These are phyloP conservation scores for Bujurquina vittata DNA, from an alignment of 2,113 vertebrate species.

Conservation along the genomic window DNA sequence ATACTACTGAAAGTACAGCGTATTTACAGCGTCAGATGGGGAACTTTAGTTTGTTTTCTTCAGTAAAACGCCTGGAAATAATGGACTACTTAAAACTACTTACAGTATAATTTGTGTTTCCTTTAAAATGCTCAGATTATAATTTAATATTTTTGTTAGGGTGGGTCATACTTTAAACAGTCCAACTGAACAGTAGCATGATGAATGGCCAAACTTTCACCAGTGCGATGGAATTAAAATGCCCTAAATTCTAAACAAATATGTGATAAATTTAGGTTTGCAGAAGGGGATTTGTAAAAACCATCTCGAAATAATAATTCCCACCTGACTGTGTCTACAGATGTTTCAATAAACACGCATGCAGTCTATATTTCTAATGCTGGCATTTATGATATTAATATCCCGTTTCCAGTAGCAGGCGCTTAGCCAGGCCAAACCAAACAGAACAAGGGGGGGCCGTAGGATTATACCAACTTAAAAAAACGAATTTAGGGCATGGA, in stretches of 20 bases:
- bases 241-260: background rate
- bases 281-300: background rate
- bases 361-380: background rate
- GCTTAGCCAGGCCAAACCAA: constrained; percentile 54
- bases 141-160: background rate
- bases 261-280: background rate
- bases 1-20: background rate
- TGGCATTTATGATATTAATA: constrained; percentile 5
- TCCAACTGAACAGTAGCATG: background rate
- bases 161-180: no score
- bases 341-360: background rate
- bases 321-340: background rate
- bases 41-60: background rate
- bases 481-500: constrained; percentile 62
- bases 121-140: background rate
- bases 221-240: background rate
- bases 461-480: constrained; percentile 63
- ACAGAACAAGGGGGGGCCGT: constrained; percentile 40
- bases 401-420: constrained; percentile 41
- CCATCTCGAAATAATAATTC: background rate
- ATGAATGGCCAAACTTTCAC: background rate
- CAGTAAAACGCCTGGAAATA: background rate
- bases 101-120: background rate
- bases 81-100: background rate
- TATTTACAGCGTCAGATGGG: background rate